Base-by-base conservation (phyloP, 2,113 vertebrate species). In the Porphyrio hochstetteri region DNA sequence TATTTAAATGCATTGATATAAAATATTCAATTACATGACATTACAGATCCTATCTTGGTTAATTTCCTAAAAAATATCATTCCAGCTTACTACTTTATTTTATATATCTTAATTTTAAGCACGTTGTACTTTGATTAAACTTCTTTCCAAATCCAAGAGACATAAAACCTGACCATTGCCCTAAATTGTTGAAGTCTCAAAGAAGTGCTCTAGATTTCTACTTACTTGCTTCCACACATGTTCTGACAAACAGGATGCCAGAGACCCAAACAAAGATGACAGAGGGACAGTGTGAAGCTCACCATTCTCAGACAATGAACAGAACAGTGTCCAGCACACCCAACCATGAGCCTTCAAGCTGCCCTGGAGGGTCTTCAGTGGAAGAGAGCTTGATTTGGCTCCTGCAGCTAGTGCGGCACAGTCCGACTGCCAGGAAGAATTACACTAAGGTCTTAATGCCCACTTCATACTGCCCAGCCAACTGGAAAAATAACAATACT, bases 21-120 rank as follows among this genome's bases (percentile, higher is more conserved):
- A 93, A 83, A 91, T 53, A 94, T 25, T 85, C 79, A 88, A 81
- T 91, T 93, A 87, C 27, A 40, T 46, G 50, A 74, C 86, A 96
- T 65, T 92, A 91, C 95, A 91, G 91, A 97, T 93, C 85, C 61
- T 95, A 94, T 93, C 92, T 85, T 86, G 60, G 79, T 82, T 96
- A 87, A 94, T 94, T 95, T 97, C 89, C 84, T 86, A 65, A 92
- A 92, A 95, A 96, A 46, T 44, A 80, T 64, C 36, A 86, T 90
- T 65, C 46, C 52, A 89, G 17, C 57, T 82, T 86, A 77, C 56
- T 84, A 84, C 40, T 95, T 82, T 18, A 42, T 60, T 78, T 95
- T 52, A 81, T 61, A 16, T 17, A 33, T 68, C 65, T 82, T 61
- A 50, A 67, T 79, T 94, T 92, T 72, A 83, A 92, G 83, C 33